These are phyloP conservation scores for Eulemur rubriventer DNA, from an alignment of 2,797 vertebrate species.

Conservation along the genomic window DNA sequence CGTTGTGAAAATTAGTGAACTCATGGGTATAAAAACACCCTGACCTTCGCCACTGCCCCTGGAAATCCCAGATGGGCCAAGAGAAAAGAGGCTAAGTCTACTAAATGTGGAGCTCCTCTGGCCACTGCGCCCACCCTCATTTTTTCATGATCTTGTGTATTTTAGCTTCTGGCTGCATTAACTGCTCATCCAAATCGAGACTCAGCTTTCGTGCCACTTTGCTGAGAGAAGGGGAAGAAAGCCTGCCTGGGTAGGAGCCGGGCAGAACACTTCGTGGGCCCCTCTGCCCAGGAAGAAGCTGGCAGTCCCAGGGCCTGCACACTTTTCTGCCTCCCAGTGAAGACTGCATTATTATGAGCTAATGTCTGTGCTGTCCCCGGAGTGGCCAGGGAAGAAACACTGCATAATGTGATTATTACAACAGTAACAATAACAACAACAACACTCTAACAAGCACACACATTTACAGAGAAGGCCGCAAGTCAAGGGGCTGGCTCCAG, in stretches of 20 bases:
- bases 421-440: conserved; percentile 44
- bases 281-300: conserved; percentile 19
- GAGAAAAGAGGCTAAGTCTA: neutral
- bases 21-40: neutral
- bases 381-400: conserved; percentile 48
- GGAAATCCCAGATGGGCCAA: neutral
- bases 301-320: neutral
- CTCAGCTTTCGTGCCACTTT: neutral
- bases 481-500: neutral
- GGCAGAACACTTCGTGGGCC: neutral
- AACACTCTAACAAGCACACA: neutral
- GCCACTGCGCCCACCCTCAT: fast-evolving
- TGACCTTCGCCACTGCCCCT: neutral
- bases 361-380: conserved; percentile 60
- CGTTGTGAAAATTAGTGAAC: neutral
- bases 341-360: conserved; percentile 55
- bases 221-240: neutral
- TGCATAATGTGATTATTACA: conserved; percentile 21
- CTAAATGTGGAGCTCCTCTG: neutral
- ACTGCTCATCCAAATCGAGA: neutral
- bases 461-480: neutral
- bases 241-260: neutral
- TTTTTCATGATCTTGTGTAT: neutral
- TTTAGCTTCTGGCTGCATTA: neutral
- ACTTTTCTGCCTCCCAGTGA: conserved; percentile 13